Percentiles rank a stretch among this genome's conserved stretches.
Evolutionary conservation across 2,797 vertebrate genomes (phyloP).

Genomic region (Tachyglossus aculeatus): DNA sequence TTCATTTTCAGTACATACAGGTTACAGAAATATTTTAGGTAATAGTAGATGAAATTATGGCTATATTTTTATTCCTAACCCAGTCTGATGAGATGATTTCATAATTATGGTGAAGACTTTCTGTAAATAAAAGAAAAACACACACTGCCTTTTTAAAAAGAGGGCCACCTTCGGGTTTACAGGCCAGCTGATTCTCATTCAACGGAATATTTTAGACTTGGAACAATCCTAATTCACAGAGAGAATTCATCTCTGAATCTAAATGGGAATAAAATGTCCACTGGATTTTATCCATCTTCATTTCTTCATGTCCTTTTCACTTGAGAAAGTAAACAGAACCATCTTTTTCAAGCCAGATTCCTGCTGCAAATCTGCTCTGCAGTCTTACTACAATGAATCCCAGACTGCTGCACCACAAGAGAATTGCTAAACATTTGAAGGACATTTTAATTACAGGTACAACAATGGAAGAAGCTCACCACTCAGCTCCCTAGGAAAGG

Average conservation of each 20-base stretch:
- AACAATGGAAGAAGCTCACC: conserved; percentile 2
- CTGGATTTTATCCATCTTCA: conserved; percentile 4
- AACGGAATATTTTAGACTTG: conserved; percentile 9
- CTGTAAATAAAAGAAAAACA: not conserved
- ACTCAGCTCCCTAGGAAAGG: conserved; percentile 4
- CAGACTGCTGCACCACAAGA: not conserved
- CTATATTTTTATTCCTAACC: not conserved
- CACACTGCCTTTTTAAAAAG: not conserved
- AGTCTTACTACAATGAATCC: conserved; percentile 10
- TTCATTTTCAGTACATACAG: too few species aligned
- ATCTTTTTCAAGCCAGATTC: too few species aligned
- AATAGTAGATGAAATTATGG: not conserved
- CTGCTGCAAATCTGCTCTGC: too few species aligned
- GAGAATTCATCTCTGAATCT: conserved; percentile 15
- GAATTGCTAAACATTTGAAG: conserved; percentile 2
- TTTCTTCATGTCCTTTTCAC: conserved; percentile 7
- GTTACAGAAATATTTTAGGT: too few species aligned
- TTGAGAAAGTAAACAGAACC: not conserved
- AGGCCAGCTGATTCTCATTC: not conserved
- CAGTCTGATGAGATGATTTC: not conserved
- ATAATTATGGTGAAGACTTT: not conserved
- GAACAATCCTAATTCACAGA: not conserved
- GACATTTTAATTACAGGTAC: not conserved
- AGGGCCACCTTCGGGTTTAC: conserved; percentile 17
- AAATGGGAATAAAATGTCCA: conserved; percentile 1